A percentile compares a stretch with the other conserved stretches of the same genome.
Conservation (phyloP, 2,888 invertebrate genomes). For the Eucera pruinosa region DNA sequence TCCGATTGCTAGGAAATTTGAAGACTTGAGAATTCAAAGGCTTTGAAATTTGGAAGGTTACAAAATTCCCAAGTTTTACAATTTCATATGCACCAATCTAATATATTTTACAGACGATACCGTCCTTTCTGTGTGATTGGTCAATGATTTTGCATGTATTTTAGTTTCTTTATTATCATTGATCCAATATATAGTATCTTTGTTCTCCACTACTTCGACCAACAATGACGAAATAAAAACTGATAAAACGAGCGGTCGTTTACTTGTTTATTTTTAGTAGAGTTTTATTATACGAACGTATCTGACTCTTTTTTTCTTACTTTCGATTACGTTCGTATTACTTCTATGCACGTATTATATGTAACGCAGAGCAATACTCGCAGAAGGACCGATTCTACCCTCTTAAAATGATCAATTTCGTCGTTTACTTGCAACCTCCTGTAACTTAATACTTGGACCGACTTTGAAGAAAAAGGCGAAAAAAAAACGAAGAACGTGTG, state of each 20-base stretch:
- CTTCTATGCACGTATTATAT: not conserved
- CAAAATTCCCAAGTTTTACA: too few relatives aligned
- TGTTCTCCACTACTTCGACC: not conserved
- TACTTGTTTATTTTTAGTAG: slow-evolving; percentile 1
- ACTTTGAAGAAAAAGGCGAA: not conserved
- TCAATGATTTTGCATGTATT: too few relatives aligned
- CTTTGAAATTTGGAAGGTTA: too few relatives aligned
- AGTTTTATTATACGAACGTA: slow-evolving; percentile 1
- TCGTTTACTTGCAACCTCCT: slow-evolving; percentile 8
- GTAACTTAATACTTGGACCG: slow-evolving; percentile 12
- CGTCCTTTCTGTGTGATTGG: too few relatives aligned
- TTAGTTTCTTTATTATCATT: not conserved
- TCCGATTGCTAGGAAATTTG: too few relatives aligned
- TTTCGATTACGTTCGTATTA: not conserved
- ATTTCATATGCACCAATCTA: too few relatives aligned
- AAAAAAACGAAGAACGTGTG: too few relatives aligned
- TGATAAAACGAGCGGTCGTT: slow-evolving; percentile 18
- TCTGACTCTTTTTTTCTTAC: not conserved
- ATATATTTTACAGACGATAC: too few relatives aligned
- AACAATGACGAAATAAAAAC: slow-evolving; percentile 2
- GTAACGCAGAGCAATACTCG: not conserved
- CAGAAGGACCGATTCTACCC: not conserved
- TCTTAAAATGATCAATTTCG: not conserved
- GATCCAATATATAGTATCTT: slow-evolving; percentile 1
- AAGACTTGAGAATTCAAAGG: too few relatives aligned